Evolutionary conservation across 2,797 vertebrate species (phyloP).

Genomic region (Schizopygopsis malacanthus): DNA sequence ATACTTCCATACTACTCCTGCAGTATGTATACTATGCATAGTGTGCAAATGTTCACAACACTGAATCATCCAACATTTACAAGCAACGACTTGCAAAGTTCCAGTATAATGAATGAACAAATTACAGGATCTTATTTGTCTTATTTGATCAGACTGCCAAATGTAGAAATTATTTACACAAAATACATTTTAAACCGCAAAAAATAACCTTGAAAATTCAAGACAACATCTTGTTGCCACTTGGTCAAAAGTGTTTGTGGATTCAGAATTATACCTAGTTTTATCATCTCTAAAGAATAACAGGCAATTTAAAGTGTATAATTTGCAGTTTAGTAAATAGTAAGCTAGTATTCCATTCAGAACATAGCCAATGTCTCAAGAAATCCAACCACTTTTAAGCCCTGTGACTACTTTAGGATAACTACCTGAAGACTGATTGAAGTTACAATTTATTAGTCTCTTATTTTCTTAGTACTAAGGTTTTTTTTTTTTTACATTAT

Average conservation of each 20-base stretch:
- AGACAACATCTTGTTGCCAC: neutral
- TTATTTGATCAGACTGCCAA: neutral
- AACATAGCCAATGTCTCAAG: neutral
- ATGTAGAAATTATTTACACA: neutral
- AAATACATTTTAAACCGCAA: neutral
- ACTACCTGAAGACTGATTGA: neutral
- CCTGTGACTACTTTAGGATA: neutral
- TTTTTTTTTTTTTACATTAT: neutral
- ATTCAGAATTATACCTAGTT: neutral
- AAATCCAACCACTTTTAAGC: neutral
- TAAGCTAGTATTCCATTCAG: neutral
- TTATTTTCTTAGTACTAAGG: neutral
- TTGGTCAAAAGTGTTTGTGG: neutral
- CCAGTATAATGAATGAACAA: neutral
- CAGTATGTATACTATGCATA: neutral
- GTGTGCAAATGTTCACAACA: neutral
- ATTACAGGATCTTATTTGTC: neutral
- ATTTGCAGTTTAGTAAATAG: neutral
- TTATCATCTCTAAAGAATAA: neutral
- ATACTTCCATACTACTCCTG: neutral
- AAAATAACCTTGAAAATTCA: neutral
- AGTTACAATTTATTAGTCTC: neutral
- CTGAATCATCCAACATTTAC: neutral
- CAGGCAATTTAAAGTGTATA: neutral
- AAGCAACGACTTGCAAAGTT: neutral